Conservation (phyloP, 2,888 invertebrate species). For the Thereva nobilitata region DNA sequence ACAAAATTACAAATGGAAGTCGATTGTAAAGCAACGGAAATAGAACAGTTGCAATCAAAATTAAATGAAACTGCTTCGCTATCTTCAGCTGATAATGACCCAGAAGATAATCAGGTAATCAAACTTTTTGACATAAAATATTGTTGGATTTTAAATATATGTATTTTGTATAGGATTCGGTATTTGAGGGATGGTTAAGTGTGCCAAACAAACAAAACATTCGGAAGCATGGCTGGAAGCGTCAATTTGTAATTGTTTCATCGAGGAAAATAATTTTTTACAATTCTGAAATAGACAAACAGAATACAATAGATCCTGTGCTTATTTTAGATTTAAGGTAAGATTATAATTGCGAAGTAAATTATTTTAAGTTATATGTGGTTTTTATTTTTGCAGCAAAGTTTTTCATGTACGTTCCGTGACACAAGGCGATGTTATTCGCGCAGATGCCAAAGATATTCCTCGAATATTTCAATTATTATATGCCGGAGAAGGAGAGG, state of each 20-base stretch:
- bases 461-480: conserved; percentile 97
- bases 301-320: conserved; percentile 86
- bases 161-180: conserved; percentile 65
- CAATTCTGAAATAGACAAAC: conserved; percentile 90
- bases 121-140: no score
- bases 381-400: conserved; percentile 69
- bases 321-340: conserved; percentile 95
- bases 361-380: conserved; percentile 18
- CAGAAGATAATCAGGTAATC: conserved; percentile 65
- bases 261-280: conserved; percentile 97
- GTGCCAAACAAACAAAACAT: conserved; percentile 96
- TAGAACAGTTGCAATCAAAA: conserved; percentile 88
- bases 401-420: conserved; percentile 98
- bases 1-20: conserved; percentile 92
- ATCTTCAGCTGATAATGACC: conserved; percentile 87
- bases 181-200: conserved; percentile 94
- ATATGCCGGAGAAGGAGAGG: conserved; percentile 97
- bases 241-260: conserved; percentile 95
- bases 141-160: conserved; percentile 40
- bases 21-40: conserved; percentile 95
- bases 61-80: conserved; percentile 89
- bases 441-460: conserved; percentile 98
- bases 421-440: conserved; percentile 98
- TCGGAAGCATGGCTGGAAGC: conserved; percentile 93
- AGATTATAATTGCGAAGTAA: conserved; percentile 49